These are phyloP conservation scores for Pseudopipra pipra DNA, from an alignment of 2,113 vertebrate species.

Conservation along the genomic window DNA sequence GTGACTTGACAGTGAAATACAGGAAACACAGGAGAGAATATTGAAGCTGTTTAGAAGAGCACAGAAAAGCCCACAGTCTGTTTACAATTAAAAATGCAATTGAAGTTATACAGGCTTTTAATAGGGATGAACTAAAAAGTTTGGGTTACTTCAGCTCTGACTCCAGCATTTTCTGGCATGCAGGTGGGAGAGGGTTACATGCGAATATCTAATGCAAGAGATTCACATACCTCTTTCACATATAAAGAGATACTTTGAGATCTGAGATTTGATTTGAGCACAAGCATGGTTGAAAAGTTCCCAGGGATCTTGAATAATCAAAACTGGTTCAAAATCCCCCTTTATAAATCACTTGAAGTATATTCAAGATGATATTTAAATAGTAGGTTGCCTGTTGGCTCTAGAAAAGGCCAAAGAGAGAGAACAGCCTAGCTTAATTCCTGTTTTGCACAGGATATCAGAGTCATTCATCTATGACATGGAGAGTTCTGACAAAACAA, in stretches of 20 bases:
- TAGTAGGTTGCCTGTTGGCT: not conserved
- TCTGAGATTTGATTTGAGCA: not conserved
- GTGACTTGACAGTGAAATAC: not conserved
- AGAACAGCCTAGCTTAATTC: not conserved
- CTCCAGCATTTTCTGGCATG: not conserved
- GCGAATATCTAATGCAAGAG: not conserved
- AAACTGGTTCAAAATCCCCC: not conserved
- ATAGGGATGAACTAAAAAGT: not conserved
- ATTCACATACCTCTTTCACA: not conserved
- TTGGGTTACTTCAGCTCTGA: not conserved
- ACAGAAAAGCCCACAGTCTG: not conserved
- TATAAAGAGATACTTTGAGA: not conserved
- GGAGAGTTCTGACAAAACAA: not conserved
- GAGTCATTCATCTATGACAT: not conserved
- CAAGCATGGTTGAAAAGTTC: not conserved
- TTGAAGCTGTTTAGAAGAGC: constrained; percentile 26
- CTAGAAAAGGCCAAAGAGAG: not conserved
- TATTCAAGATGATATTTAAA: not conserved
- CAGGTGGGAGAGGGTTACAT: not conserved
- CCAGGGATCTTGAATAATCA: not conserved
- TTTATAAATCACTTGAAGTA: not conserved
- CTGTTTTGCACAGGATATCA: not conserved
- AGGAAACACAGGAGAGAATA: not conserved
- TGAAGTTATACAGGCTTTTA: not conserved
- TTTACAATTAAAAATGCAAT: not conserved